Base-by-base conservation (phyloP, 2,888 invertebrate genomes). In the Sesia bembeciformis region DNA sequence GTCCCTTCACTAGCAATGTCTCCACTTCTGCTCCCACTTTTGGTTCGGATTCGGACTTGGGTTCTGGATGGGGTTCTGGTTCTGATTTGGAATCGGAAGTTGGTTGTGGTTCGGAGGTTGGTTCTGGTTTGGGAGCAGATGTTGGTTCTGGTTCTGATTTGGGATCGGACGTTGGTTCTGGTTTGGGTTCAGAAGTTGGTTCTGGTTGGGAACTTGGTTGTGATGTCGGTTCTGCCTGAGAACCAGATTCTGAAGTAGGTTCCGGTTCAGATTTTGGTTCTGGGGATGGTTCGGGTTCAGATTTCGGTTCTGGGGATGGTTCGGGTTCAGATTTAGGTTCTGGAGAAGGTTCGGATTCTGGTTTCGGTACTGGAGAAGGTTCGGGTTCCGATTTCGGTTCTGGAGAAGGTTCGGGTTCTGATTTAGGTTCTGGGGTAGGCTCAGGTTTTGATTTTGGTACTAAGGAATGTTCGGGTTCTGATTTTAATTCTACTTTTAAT, bases 1-100 rank as follows among this genome's bases (percentile, higher is more conserved):
- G 83, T 79, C 89, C 89, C 73, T 87, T 89, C 72, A 89, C 89
- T 77, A 87, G 81, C 74, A 89, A 84, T 70, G 71, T 81, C 75
- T 81, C 85, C 1, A 91, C 88, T 60, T 90, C 84, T 53, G 81
- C 81, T 64, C 90, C 87, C 0, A 89, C 75, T 63, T 71, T 71
- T 42, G 74, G 66, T 65, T 74, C 70, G 6, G 62, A 46, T 4
- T 53, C 7, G 53, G 68, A 70, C 55, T 73, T 60, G 0, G 91
- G 85, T 52, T 81, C 68, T 3, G 78, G 73, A 59, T 87, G 79
- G 0, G 87, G 69, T 60, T 83, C 75, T 0, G 90, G 85, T 52
- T 81, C 68, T 3, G 78, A 6, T 6, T 6, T 4, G 39, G 53
- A 23, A 39, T 51, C 41, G 7, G 54, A 8, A 39, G 6, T 72